These are phyloP conservation scores for Digitonthophagus gazella DNA, from an alignment of 2,888 invertebrate genomes.

Conservation along the genomic window DNA sequence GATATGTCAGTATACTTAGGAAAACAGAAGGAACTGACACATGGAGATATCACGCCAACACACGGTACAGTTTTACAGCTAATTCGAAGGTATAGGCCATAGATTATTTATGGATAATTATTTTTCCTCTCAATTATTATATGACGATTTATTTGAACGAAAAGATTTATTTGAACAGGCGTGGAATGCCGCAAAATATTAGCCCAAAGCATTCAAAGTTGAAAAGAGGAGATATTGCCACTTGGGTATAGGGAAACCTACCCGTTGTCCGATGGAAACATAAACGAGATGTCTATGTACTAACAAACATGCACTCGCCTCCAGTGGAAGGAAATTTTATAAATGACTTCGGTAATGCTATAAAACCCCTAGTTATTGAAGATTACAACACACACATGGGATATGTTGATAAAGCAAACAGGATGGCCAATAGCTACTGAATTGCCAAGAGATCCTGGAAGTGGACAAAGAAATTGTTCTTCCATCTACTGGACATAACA, in stretches of 20 bases:
- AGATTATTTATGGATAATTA: neutral
- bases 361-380: neutral
- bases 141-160: neutral
- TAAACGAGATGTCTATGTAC: neutral
- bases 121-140: neutral
- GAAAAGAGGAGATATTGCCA: neutral
- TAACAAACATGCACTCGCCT: neutral
- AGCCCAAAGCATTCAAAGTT: neutral
- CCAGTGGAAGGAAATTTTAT: neutral
- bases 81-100: neutral
- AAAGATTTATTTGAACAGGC: neutral
- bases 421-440: neutral
- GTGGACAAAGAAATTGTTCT: neutral
- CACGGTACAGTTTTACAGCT: neutral
- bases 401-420: too few relatives aligned
- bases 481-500: neutral
- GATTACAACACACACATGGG: neutral
- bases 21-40: neutral
- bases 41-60: neutral
- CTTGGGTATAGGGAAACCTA: neutral
- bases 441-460: neutral
- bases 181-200: neutral
- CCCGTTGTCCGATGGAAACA: neutral
- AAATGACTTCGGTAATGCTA: neutral
- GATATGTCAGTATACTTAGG: slow-evolving; percentile 21